Evolutionary conservation across 2,797 vertebrate genomes (phyloP).

Genomic region (Vireo griseus): DNA sequence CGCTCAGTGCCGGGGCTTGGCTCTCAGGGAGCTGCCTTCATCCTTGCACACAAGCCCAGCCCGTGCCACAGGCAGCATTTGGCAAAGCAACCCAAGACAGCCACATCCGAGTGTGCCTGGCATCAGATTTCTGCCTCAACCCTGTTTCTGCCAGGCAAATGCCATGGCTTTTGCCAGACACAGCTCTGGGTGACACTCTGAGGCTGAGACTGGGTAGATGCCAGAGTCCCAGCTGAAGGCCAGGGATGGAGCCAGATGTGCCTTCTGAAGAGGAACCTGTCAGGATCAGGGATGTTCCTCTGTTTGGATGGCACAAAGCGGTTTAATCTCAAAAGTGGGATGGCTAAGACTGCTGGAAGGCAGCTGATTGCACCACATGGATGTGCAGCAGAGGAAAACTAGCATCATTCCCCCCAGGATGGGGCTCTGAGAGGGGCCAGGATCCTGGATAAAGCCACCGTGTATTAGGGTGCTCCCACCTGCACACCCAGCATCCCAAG

Average conservation of each 20-base stretch:
- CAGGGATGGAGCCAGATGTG: not conserved
- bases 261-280: not conserved
- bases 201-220: not conserved
- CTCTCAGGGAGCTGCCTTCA: not conserved
- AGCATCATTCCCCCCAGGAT: fast-evolving
- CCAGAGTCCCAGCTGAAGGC: not conserved
- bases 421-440: not conserved
- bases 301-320: fast-evolving
- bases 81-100: not conserved
- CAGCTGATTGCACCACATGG: fast-evolving
- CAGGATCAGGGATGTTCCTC: not conserved
- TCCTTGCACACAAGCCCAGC: not conserved
- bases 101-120: fast-evolving
- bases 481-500: not conserved
- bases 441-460: not conserved
- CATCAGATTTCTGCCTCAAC: fast-evolving
- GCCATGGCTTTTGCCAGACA: not conserved
- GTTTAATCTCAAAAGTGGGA: not conserved
- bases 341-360: not conserved
- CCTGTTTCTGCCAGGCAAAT: not conserved
- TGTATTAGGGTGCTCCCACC: not conserved
- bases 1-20: fast-evolving
- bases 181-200: not conserved
- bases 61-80: fast-evolving
- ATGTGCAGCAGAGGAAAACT: not conserved